phyloP scores from a whole-genome alignment of 2,797 vertebrate species.

The Yasuhikotakia modesta region DNA sequence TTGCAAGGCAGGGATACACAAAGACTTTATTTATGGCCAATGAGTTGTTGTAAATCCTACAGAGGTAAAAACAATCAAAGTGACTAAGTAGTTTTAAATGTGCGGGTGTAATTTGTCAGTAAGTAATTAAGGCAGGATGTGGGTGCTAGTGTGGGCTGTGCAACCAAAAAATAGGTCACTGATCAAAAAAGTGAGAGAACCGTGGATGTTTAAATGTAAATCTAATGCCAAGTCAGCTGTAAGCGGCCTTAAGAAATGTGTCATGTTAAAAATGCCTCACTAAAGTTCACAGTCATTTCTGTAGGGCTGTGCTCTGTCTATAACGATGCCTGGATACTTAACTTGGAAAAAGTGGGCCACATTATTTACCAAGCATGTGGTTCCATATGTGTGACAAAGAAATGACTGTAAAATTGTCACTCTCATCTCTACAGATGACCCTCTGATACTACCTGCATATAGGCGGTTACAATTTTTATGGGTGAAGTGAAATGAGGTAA shows the following conservation, averaged over 20 bases:
- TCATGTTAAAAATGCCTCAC: constrained; percentile 8
- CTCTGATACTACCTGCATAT: neutral
- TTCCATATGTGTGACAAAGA: constrained; percentile 6
- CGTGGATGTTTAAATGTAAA: neutral
- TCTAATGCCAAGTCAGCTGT: neutral
- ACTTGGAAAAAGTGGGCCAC: constrained; percentile 8
- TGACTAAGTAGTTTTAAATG: too few species aligned
- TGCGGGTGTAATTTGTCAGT: too few species aligned
- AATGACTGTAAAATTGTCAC: constrained; percentile 12
- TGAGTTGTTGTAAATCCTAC: too few species aligned
- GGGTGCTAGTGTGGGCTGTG: neutral
- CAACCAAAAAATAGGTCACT: neutral
- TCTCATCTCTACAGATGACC: constrained; percentile 15
- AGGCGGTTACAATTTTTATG: neutral
- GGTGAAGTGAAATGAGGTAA: constrained; percentile 5
- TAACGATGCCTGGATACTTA: neutral
- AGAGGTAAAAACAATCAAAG: too few species aligned
- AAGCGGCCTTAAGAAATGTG: neutral
- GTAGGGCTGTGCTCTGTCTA: neutral
- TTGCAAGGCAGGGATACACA: too few species aligned
- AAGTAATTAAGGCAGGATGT: neutral
- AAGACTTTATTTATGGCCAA: too few species aligned
- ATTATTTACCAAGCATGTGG: constrained; percentile 19
- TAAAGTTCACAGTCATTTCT: constrained; percentile 27
- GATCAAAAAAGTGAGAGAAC: neutral